A percentile compares a stretch with the other conserved stretches of the same genome.
phyloP scores from a whole-genome alignment of 2,113 vertebrate species.

The Myrmophylax atrothorax region DNA sequence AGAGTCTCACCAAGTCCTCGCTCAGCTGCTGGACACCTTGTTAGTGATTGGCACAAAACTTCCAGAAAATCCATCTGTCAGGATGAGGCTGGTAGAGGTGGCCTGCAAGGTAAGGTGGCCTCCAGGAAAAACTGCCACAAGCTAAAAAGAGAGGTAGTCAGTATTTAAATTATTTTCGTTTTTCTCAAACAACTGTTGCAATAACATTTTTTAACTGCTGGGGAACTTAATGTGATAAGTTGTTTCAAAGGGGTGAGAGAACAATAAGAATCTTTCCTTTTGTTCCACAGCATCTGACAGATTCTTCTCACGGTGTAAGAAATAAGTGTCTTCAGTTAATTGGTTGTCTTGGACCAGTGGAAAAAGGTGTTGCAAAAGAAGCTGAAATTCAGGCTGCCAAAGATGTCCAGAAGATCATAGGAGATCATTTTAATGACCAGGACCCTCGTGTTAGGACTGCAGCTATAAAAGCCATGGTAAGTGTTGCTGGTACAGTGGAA shows the following conservation, averaged over 20 bases:
- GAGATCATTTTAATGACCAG: conserved; percentile 93
- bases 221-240: fast-evolving
- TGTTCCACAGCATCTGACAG: conserved; percentile 82
- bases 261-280: fast-evolving
- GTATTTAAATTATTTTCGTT: background rate
- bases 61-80: conserved; percentile 79
- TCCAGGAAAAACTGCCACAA: background rate
- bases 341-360: conserved; percentile 88
- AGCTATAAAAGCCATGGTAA: conserved; percentile 96
- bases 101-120: conserved; percentile 87
- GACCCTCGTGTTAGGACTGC: conserved; percentile 94
- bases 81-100: conserved; percentile 86
- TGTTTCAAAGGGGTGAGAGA: background rate
- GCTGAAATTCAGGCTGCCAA: conserved; percentile 73
- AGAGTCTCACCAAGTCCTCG: conserved; percentile 97
- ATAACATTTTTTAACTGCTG: background rate
- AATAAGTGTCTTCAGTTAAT: conserved; percentile 95
- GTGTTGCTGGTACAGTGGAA: background rate
- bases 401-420: conserved; percentile 93
- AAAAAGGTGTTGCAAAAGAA: conserved; percentile 82
- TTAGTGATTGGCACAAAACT: conserved; percentile 90
- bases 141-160: background rate
- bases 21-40: conserved; percentile 91
- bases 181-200: background rate
- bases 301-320: conserved; percentile 92